These are phyloP conservation scores for Mythimna ferrago DNA, from an alignment of 2,888 invertebrate genomes.

Conservation along the genomic window DNA sequence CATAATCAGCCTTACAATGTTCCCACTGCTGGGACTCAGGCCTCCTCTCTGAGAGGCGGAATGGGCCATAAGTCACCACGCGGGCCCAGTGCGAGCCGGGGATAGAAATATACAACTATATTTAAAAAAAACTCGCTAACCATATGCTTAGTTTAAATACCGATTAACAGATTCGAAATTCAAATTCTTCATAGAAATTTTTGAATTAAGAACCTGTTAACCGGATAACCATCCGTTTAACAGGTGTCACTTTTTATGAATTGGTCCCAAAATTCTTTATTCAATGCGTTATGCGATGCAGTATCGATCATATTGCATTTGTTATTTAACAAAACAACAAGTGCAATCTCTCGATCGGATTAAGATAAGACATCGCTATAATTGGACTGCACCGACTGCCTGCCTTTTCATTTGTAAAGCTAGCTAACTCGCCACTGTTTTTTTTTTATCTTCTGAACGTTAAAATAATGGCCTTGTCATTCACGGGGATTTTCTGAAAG, in stretches of 20 bases:
- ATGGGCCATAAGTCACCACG: too few species aligned
- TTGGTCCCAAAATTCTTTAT: not conserved
- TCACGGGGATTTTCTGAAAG: too few species aligned
- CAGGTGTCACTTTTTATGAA: not conserved
- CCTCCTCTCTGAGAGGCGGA: too few species aligned
- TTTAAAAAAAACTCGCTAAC: not conserved
- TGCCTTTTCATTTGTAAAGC: constrained; percentile 5
- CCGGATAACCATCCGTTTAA: not conserved
- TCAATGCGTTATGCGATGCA: constrained; percentile 6
- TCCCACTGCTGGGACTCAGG: too few species aligned
- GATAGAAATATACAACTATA: not conserved
- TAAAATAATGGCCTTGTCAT: too few species aligned
- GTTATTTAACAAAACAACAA: constrained; percentile 21
- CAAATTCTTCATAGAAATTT: not conserved
- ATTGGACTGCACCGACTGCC: constrained; percentile 17
- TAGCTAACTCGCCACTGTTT: not conserved
- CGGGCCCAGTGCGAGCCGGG: too few species aligned
- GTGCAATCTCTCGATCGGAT: constrained; percentile 28
- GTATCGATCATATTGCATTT: constrained; percentile 11
- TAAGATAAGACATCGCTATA: constrained; percentile 27
- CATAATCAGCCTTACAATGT: too few species aligned
- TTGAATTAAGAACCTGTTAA: not conserved
- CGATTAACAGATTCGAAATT: not conserved
- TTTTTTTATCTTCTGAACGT: constrained; percentile 8
- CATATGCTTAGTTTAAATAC: not conserved